Evolutionary conservation across 2,113 vertebrate species (phyloP), one percentile per base, ranked within the genome.

Genomic region (Pterocles orientalis): DNA sequence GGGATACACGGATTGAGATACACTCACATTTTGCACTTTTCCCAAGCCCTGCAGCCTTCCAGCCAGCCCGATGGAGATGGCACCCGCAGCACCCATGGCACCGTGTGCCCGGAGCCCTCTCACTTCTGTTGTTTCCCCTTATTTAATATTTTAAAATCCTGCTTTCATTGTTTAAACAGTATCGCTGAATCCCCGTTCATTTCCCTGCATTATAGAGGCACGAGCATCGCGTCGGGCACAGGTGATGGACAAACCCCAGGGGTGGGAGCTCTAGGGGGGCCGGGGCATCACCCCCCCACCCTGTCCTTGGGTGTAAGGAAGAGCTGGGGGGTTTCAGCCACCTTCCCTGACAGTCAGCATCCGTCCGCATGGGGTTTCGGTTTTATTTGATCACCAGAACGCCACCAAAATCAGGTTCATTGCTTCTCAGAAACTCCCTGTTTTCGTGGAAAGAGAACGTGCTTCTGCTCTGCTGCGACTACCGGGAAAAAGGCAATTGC

Each of bases 291-390:
- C 21, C n/a, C 9, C 48, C 56, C 36, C 36, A 36, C 36, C 36
- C 36, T 36, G 36, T 36, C 36, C 36, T 36, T 36, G 36, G 36
- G 36, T 9, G 9, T 9, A 36, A 36, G 66, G 28, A 8, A 21
- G 4, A 47, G 48, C 81, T 39, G 41, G 76, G 57, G 15, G 60
- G 8, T 39, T 65, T 39, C 50, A 11, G 5, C 12, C 1, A 2
- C 51, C 24, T 53, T 36, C 77, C 43, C 6, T 1, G 1, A 3
- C 7, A 31, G 29, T n/a, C 51, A 45, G 25, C 15, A 47, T 18
- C 60, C 33, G 14, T 66, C 60, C 70, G 61, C 3, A 1, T 0
- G 3, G 73, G 12, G 8, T 60, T 82, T 72, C 2, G 3, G 29
- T 3, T 51, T n/a, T 3, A 2, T n/a, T 12, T 28, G 12, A 4